Evolutionary conservation across 2,113 vertebrate species (phyloP).

Genomic region (Charadrius vociferus): DNA sequence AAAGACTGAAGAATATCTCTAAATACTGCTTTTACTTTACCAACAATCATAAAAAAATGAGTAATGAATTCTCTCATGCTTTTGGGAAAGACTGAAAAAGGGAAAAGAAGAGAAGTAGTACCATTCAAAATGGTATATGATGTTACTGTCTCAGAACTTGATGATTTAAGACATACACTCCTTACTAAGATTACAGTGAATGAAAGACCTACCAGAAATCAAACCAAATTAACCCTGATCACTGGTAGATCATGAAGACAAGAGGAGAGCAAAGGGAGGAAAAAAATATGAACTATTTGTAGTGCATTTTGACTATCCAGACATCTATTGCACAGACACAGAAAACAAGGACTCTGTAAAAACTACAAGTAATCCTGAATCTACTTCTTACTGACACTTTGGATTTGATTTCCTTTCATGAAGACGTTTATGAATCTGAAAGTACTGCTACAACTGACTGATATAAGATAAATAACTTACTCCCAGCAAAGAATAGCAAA

Average conservation of each 20-base stretch:
- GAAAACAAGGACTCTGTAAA: not conserved
- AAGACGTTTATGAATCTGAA: not conserved
- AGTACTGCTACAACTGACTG: not conserved
- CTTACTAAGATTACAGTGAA: not conserved
- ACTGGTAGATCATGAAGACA: not conserved
- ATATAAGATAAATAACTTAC: not conserved
- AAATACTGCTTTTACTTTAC: not conserved
- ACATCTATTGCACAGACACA: not conserved
- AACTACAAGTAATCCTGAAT: not conserved
- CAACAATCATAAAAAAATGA: not conserved
- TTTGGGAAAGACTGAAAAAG: not conserved
- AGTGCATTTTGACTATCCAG: not conserved
- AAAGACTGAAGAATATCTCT: not conserved
- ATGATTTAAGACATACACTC: not conserved
- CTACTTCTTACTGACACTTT: not conserved
- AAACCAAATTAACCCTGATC: not conserved
- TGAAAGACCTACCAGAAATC: not conserved
- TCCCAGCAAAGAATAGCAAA: too few relatives aligned
- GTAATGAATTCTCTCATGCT: not conserved
- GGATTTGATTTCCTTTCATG: not conserved
- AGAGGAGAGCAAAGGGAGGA: not conserved
- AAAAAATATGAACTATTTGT: not conserved
- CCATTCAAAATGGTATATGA: not conserved
- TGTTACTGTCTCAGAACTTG: not conserved
- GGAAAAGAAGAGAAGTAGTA: not conserved